Base-by-base conservation (phyloP, 2,113 vertebrate genomes). In the Trichechus manatus region DNA sequence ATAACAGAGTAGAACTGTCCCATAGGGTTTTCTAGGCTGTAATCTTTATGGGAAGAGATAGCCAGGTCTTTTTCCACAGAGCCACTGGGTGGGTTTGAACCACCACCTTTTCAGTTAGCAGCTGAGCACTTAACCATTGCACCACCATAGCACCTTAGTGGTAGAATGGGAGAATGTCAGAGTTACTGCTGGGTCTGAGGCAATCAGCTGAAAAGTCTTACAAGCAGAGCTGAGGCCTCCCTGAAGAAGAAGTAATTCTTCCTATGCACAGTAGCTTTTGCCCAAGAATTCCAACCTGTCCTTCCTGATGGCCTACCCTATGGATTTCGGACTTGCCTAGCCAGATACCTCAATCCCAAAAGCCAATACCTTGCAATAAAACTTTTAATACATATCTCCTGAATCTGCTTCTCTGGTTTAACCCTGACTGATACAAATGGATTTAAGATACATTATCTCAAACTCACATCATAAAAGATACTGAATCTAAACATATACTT, bases 221-320 rank as follows among this genome's bases (percentile, higher is more conserved):
- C 87, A 84, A 92, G 42, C 27, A 53, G 47, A 95, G 42, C 42
- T 44, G 70, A 96, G n/a, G 63, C 66, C 47, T 79, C 47, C 25
- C 36, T 59, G 5, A 94, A 93, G 50, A 88, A 94, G 47, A 89
- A 89, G 47, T 74, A 87, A 75, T 89, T 82, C 47, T 19, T 42
- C 33, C 22, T n/a, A 1, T 19, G 64, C 36, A 36, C 25, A 88
- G 74, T 2, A 77, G 44, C 10, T 17, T 23, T 8, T 86, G 31
- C 11, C 42, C 23, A n/a, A 64, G 68, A 70, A 27, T n/a, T 70
- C 31, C 68, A 70, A n/a, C 20, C 4, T 86, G 27, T 11, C 59
- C 47, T 92, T 96, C 63, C 15, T 70, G n/a, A 39, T 50, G 50
- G n/a, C 31, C 42, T 27, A 9, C 2, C 47, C 79, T 87, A 15